Evolutionary conservation across 2,113 vertebrate species (phyloP).

Genomic region (Pluvianellus socialis): DNA sequence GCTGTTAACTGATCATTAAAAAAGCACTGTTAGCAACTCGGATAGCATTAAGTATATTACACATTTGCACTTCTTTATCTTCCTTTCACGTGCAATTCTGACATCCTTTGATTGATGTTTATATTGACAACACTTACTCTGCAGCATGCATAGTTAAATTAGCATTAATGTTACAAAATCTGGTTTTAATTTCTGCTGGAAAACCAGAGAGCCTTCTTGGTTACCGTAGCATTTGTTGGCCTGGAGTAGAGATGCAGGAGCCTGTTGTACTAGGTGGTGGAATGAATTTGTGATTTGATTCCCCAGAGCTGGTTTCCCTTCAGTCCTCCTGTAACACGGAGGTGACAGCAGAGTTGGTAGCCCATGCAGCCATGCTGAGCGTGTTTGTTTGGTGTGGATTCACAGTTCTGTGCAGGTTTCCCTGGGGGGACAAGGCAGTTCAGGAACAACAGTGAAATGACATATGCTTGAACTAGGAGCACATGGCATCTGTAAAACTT

Average conservation of each 20-base stretch:
- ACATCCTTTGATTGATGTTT: background rate
- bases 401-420: background rate
- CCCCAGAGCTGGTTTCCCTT: background rate
- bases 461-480: background rate
- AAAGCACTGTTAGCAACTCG: background rate
- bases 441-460: background rate
- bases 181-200: background rate
- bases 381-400: background rate
- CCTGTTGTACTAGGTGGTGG: background rate
- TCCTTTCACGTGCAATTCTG: background rate
- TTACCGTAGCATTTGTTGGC: background rate
- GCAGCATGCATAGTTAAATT: background rate
- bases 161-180: background rate
- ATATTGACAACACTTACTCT: background rate
- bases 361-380: background rate
- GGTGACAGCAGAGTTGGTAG: background rate
- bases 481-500: constrained; percentile 18
- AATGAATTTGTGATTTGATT: background rate
- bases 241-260: background rate
- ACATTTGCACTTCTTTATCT: background rate
- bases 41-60: background rate
- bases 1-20: background rate
- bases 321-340: background rate
- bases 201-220: background rate
- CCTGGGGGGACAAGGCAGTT: background rate